These are phyloP conservation scores for Semaprochilodus insignis DNA, from an alignment of 2,797 vertebrate genomes.

Conservation along the genomic window DNA sequence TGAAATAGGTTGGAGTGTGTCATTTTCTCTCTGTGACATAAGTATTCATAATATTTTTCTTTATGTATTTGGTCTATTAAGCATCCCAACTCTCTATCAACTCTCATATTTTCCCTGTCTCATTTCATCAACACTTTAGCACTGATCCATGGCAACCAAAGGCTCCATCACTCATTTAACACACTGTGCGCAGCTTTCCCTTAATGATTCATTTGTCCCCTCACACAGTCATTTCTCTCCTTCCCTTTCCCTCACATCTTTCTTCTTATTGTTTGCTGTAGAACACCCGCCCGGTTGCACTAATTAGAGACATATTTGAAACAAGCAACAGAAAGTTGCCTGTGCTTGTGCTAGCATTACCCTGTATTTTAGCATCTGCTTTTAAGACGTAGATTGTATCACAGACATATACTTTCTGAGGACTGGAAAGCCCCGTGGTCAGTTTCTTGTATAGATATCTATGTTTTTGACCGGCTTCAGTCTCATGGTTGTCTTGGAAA, in stretches of 20 bases:
- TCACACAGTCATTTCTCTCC: conserved; percentile 2
- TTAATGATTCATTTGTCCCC: conserved; percentile 11
- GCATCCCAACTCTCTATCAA: neutral
- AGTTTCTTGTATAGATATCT: conserved; percentile 45
- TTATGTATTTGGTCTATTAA: neutral
- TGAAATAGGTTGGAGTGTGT: neutral
- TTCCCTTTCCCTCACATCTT: conserved; percentile 3
- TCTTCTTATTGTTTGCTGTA: neutral
- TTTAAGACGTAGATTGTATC: conserved; percentile 15
- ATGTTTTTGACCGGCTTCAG: conserved; percentile 47
- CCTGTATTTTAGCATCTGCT: conserved; percentile 21
- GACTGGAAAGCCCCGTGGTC: conserved; percentile 42
- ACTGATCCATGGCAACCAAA: conserved; percentile 21
- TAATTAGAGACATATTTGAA: conserved; percentile 7
- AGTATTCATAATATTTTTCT: neutral
- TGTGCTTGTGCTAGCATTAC: neutral
- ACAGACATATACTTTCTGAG: conserved; percentile 5
- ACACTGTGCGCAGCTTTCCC: neutral
- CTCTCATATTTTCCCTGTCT: neutral
- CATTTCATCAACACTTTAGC: conserved; percentile 26
- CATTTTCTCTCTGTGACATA: no score
- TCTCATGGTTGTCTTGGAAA: conserved; percentile 63
- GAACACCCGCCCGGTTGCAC: conserved; percentile 3
- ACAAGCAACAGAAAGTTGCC: neutral
- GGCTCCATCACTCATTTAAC: conserved; percentile 22